Base-by-base conservation (phyloP, 2,797 vertebrate genomes). In the Danio aesculapii region DNA sequence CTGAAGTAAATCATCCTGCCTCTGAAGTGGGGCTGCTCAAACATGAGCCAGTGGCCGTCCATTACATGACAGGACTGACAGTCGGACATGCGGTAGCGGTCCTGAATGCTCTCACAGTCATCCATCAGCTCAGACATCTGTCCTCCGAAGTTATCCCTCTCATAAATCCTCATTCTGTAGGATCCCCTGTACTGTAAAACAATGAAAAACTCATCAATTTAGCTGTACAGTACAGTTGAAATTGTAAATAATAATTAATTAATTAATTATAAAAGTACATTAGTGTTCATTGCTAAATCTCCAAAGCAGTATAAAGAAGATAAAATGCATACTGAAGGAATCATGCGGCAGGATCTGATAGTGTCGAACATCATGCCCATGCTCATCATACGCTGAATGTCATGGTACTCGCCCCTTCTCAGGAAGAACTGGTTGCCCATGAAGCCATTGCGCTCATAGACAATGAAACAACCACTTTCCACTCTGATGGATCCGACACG, bases 31-130 rank as follows among this genome's bases (percentile, higher is more conserved):
- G 93, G 43, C 74, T 94, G 93, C 87, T 94, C 93, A 21, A 92
- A 94, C 90, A 95, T 87, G 87, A 95, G 91, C 93, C 93, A 94
- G 87, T 94, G 91, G 41, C 92, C 92, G 1, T 94, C 93, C 92
- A 92, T 89, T 87, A 94, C 93, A 1, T 93, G 8, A 84, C 88
- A 85, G 87, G 93, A 94, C 91, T 82, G 57, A 86, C 91, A 93
- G 49, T 94, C 91, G 0, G 72, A 84, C 92, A 93, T 93, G 9
- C 84, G 92, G 88, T 86, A 91, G 0, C 91, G 91, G 0, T 94
- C 93, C 89, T 66, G 62, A 87, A 95, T 91, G 87, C 10, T 84
- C 6, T 94, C 92, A 7, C 92, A 93, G 88, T 94, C 94, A 0
- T 94, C 93, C 85, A 85, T 90, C 87, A 93, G 46, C 88, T 94